Evolutionary conservation across 2,113 vertebrate genomes (phyloP), one percentile per base, ranked within the genome.

Genomic region (Seriola rivoliana): DNA sequence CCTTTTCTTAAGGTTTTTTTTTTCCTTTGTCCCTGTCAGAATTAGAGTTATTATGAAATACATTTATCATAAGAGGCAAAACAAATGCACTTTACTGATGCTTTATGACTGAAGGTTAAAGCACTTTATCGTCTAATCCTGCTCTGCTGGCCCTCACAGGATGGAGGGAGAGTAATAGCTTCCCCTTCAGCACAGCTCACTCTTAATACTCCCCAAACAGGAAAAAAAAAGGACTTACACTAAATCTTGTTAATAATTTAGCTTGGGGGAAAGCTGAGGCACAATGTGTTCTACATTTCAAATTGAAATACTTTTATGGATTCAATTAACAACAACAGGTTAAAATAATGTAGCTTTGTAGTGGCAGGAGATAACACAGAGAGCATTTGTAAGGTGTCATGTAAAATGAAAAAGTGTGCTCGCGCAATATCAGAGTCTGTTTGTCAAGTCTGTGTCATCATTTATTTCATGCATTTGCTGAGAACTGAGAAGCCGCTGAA

Each of bases 161-260:
- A 75, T 66, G 36, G 66, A 86, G 44, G 23, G 3, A 82, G 79
- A 88, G 68, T 81, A 84, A 91, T 77, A 74, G 71, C 62, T 65
- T 87, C 50, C 52, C 73, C 74, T 55, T 81, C 80, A 88, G 87
- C 83, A 80, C 55, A 58, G 80, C 75, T 90, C 84, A 83, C 34
- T 86, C 80, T 75, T 79, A 82, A 77, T 75, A 66, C 71, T 75
- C 78, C 79, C 86, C 34, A 77, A 89, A 88, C 75, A 67, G 73
- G 48, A 29, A 16, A 23, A 40, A 29, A 88, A 68, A 69, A 58
- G 85, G 69, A 63, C 52, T 40, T 68, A 52, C 78, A 70, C 78
- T 88, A 88, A 88, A 89, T 89, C 87, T 86, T 83, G 74, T 90
- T 90, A 90, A 92, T 89, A 89, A 84, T 85, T 92, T 76, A 73